Percentiles rank a stretch among this genome's conserved stretches.
Evolutionary conservation across 2,888 invertebrate genomes (phyloP).

Genomic region (Heliconius ismenius): DNA sequence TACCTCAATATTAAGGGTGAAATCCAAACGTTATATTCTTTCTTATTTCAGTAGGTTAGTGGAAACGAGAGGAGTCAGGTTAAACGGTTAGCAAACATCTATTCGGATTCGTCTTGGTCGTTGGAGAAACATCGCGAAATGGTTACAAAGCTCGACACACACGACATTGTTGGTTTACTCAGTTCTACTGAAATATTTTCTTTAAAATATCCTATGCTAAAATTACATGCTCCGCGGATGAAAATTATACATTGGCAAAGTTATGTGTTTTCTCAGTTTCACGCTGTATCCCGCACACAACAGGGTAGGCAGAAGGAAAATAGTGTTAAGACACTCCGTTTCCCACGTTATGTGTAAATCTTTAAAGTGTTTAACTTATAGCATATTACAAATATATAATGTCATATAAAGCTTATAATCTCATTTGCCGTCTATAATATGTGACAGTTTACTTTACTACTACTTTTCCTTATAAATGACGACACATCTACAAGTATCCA

Average conservation of each 20-base stretch:
- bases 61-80: constrained; percentile 71
- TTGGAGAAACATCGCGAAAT: constrained; percentile 65
- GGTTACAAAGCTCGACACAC: constrained; percentile 62
- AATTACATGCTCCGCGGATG: too few relatives aligned
- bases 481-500: not conserved
- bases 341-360: too few relatives aligned
- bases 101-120: constrained; percentile 69
- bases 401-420: not conserved
- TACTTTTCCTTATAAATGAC: not conserved
- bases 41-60: constrained; percentile 76
- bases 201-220: constrained; percentile 4
- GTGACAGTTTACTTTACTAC: not conserved
- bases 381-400: not conserved
- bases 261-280: not conserved
- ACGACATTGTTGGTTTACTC: constrained; percentile 58
- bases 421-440: not conserved
- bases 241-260: not conserved
- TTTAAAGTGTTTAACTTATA: not conserved
- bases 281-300: too few relatives aligned
- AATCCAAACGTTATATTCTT: constrained; percentile 53
- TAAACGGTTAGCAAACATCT: constrained; percentile 75
- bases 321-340: too few relatives aligned
- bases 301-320: rapidly evolving
- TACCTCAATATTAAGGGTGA: constrained; percentile 54
- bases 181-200: constrained; percentile 56